Percentiles rank a stretch among this genome's conserved stretches.
These are phyloP conservation scores for Emydoidea blandingii DNA, from an alignment of 2,797 vertebrate genomes.

Conservation along the genomic window DNA sequence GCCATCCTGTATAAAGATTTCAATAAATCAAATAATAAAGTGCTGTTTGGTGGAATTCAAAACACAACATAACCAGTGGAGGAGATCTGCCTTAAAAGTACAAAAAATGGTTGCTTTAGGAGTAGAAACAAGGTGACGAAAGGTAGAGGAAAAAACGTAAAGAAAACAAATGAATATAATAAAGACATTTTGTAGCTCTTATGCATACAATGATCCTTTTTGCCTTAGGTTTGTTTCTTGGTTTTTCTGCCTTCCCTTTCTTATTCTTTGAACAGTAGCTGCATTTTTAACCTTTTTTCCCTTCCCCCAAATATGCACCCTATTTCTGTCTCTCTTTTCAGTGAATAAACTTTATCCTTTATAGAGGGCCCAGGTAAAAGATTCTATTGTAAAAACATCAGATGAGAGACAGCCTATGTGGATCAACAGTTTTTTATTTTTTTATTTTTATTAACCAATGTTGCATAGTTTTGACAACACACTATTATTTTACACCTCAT, in stretches of 20 bases:
- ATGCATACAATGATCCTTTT: neutral
- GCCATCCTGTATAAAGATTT: neutral
- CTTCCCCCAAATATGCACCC: neutral
- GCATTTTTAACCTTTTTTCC: neutral
- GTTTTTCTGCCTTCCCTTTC: neutral
- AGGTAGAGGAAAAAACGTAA: neutral
- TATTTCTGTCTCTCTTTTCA: neutral
- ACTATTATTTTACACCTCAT: neutral
- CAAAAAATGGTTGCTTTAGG: neutral
- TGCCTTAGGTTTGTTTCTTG: neutral
- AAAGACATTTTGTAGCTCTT: neutral
- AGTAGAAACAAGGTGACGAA: neutral
- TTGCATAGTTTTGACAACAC: neutral
- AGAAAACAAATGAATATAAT: neutral
- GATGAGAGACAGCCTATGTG: neutral
- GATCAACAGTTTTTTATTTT: neutral
- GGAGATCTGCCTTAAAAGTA: neutral
- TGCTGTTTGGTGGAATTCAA: neutral
- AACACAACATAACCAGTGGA: neutral
- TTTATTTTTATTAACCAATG: neutral
- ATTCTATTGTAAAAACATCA: neutral
- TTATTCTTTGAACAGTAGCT: rapidly evolving
- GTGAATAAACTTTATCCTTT: neutral
- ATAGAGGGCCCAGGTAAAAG: neutral
- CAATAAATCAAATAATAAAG: neutral